These are phyloP conservation scores for Cavia porcellus DNA, from an alignment of 2,113 vertebrate species.

Conservation along the genomic window DNA sequence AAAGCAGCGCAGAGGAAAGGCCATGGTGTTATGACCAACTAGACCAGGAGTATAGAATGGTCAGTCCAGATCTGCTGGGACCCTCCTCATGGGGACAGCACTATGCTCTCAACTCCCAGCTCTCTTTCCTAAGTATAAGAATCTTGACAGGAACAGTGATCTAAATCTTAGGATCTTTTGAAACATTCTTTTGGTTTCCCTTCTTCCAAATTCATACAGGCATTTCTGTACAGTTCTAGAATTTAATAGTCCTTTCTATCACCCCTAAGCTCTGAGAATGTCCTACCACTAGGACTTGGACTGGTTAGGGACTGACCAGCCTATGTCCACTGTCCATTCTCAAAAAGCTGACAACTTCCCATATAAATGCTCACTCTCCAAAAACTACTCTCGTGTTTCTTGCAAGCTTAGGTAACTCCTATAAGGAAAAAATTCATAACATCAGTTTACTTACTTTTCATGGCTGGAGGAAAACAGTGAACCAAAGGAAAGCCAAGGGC, in stretches of 20 bases:
- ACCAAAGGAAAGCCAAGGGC: not conserved
- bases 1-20: constrained; percentile 74
- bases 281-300: too few relatives aligned
- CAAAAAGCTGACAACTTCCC: constrained; percentile 27
- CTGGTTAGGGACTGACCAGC: not conserved
- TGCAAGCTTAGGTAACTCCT: constrained; percentile 37
- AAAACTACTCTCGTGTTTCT: not conserved
- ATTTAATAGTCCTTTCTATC: not conserved
- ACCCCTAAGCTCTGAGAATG: constrained; percentile 5
- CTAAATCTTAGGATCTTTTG: not conserved
- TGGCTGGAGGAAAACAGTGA: constrained; percentile 55
- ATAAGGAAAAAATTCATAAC: not conserved
- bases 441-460: not conserved
- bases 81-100: not conserved
- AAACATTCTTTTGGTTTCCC: not conserved
- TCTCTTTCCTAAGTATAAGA: not conserved
- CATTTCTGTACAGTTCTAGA: constrained; percentile 8
- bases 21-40: constrained; percentile 27
- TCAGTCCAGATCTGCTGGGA: not conserved
- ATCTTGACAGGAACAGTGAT: constrained; percentile 21
- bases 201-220: not conserved
- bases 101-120: constrained; percentile 37
- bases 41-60: constrained; percentile 14
- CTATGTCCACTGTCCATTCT: not conserved
- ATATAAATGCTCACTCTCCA: constrained; percentile 33